phyloP scores from a whole-genome alignment of 2,888 invertebrate species.

The Drosophila infuscata region DNA sequence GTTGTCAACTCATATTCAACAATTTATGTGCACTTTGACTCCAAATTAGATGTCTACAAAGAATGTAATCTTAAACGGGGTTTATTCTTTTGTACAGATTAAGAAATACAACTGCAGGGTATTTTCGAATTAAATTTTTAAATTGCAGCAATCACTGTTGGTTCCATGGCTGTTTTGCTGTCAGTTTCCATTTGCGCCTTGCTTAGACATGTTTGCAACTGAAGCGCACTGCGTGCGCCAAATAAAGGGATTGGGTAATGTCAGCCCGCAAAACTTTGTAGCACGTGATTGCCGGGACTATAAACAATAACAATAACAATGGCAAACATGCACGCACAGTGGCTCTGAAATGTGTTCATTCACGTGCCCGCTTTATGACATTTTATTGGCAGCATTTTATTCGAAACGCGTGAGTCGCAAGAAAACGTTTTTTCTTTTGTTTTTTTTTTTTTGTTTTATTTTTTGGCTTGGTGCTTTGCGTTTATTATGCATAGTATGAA shows the following conservation, averaged over 20 bases:
- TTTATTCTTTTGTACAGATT: background rate
- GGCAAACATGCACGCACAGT: constrained; percentile 19
- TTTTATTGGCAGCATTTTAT: constrained; percentile 78
- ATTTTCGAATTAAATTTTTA: background rate
- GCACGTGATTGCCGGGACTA: constrained; percentile 69
- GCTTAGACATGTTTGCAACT: constrained; percentile 70
- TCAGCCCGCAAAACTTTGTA: constrained; percentile 64
- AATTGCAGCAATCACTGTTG: background rate
- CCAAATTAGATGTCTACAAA: background rate
- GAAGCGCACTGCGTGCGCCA: constrained; percentile 49
- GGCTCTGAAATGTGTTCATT: constrained; percentile 38
- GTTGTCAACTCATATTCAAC: background rate
- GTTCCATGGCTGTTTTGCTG: constrained; percentile 36
- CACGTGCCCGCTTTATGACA: constrained; percentile 68
- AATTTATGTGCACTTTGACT: background rate
- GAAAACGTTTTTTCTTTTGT: constrained; percentile 32
- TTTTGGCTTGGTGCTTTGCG: constrained; percentile 8
- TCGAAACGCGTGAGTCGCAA: constrained; percentile 70
- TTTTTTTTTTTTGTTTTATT: constrained; percentile 33
- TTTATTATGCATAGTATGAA: constrained; percentile 47
- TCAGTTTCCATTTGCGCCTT: constrained; percentile 42
- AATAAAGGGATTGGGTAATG: constrained; percentile 39
- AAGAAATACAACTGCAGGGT: background rate
- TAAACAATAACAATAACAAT: constrained; percentile 44
- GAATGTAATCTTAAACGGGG: background rate